phyloP scores from a whole-genome alignment of 2,888 invertebrate genomes.

The Eledona agricola region DNA sequence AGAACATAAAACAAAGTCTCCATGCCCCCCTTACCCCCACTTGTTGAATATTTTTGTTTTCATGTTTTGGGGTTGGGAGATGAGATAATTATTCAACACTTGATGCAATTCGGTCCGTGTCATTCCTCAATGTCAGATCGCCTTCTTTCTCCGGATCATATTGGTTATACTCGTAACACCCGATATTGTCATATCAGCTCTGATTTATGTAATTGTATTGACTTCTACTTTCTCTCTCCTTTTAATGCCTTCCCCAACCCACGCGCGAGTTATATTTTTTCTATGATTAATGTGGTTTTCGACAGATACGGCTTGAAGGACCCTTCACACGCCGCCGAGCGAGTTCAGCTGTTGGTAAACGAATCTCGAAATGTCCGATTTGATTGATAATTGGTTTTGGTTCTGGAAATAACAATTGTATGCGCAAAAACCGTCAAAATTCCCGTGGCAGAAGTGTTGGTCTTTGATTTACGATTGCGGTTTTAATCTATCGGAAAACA shows the following conservation, averaged over 20 bases:
- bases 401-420: too few relatives aligned
- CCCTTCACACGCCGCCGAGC: conserved; percentile 18
- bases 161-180: conserved; percentile 59
- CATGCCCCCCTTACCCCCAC: too few relatives aligned
- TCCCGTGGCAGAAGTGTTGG: too few relatives aligned
- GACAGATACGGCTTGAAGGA: conserved; percentile 27
- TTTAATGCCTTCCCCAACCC: conserved; percentile 44
- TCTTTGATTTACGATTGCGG: too few relatives aligned
- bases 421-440: too few relatives aligned
- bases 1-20: too few relatives aligned
- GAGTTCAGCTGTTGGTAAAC: conserved; percentile 9
- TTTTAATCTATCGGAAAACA: too few relatives aligned
- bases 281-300: conserved; percentile 51
- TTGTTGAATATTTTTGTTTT: too few relatives aligned
- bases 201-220: conserved; percentile 63
- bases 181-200: conserved; percentile 59
- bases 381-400: conserved; percentile 22
- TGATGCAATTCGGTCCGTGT: conserved; percentile 36
- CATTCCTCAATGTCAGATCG: conserved; percentile 52
- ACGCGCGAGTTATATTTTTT: conserved; percentile 37
- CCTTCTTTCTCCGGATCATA: conserved; percentile 54
- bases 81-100: too few relatives aligned
- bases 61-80: too few relatives aligned
- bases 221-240: conserved; percentile 51
- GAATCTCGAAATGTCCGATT: conserved; percentile 13